These are phyloP conservation scores for Hetaerina titia DNA, from an alignment of 2,888 invertebrate species.

Conservation along the genomic window DNA sequence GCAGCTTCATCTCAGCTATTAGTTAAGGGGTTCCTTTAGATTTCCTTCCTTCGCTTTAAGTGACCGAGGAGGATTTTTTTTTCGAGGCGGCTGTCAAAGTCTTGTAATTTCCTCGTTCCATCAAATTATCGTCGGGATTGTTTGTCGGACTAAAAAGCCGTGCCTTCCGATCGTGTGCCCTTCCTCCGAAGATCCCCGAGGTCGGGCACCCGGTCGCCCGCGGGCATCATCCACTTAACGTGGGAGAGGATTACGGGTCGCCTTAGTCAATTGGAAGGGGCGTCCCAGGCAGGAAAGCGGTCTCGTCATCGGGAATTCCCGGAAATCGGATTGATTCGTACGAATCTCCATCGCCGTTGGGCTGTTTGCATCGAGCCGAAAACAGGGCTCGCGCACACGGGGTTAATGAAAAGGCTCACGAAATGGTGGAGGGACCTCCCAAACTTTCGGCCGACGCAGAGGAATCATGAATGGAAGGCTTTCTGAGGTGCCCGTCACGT, in stretches of 20 bases:
- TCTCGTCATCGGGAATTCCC: not conserved
- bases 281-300: not conserved
- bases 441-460: not conserved
- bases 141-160: not conserved
- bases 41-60: not conserved
- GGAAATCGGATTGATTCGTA: not conserved
- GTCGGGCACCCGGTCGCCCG: not conserved
- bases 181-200: not conserved
- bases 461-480: not conserved
- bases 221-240: not conserved
- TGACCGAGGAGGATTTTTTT: not conserved
- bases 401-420: slow-evolving; percentile 1
- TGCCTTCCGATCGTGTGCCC: not conserved
- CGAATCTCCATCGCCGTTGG: not conserved
- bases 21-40: not conserved
- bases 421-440: not conserved
- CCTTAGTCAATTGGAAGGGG: not conserved
- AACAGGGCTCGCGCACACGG: not conserved
- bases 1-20: not conserved
- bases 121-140: slow-evolving; percentile 19
- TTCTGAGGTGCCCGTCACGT: not conserved
- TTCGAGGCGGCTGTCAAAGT: not conserved
- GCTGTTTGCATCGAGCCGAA: not conserved
- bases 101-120: slow-evolving; percentile 32
- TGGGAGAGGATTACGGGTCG: not conserved